Evolutionary conservation across 2,888 invertebrate genomes (phyloP), one percentile per base, ranked within the genome.

Genomic region (Archaeoteleia sp.): DNA sequence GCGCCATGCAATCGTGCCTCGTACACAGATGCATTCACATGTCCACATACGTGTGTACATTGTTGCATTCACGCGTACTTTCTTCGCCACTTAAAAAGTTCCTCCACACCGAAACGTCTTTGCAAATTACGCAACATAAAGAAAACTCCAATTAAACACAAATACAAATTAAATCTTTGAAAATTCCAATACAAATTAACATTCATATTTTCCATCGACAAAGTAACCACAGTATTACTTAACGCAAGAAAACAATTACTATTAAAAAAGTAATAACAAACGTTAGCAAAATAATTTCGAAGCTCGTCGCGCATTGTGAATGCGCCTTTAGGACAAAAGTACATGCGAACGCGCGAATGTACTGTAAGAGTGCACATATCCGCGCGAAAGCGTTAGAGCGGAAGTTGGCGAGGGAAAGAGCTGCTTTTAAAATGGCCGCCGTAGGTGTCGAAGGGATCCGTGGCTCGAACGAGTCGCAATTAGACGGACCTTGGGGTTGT

Each of bases 401-500:
- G 65, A 67, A 70, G 70, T 67, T 67, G 49, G 1, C 60, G 42
- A 54, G 74, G 74, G 74, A 72, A 78, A 72, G 70, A 76, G 75
- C 72, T 65, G 75, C 75, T 75, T 77, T 77, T 74, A 78, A 78
- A 79, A 78, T 75, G 77, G 54, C 37, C 43, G 42, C 45, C 73
- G 79, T 80, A 80, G 81, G 81, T 82, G 82, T 82, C 79, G 81
- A 83, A 81, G 78, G 77, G 79, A 74, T 77, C 77, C 74, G 73
- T 70, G 73, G 73, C 77, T 75, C 74, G 78, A 80, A 79, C 78
- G 77, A 77, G 77, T 77, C 77, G 77, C 82, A 84, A 84, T 84
- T 84, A 84, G 81, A 74, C 75, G 78, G 69, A 70, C 67, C 74
- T 74, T 77, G 70, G 75, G 72, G 74, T 75, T 45, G 57, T 71